Base-by-base conservation (phyloP, 2,888 invertebrate species). In the Lycocerus yunnanus region DNA sequence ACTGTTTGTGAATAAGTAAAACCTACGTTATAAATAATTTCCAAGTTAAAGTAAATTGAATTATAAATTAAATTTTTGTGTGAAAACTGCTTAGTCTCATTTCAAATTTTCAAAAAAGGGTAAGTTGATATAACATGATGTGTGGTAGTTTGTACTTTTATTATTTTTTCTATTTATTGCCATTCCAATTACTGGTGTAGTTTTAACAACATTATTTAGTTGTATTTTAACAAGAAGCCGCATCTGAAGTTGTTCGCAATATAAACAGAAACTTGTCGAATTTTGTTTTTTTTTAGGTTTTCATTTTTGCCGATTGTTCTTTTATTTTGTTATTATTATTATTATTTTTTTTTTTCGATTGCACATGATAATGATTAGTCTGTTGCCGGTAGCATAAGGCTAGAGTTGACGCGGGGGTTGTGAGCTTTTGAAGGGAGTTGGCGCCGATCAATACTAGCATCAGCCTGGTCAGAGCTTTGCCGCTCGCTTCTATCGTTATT, bases 381-480 rank as follows among this genome's bases (percentile, higher is more conserved):
- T 79, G 78, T 80, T 80, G 80, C 80, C 79, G 81, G 78, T 80
- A 79, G 80, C 78, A 78, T 68, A 67, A 67, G 69, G 66, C 69
- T 69, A 59, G 20, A 67, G 70, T 67, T 58, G 73, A 69, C 71
- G 74, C 75, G 78, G 80, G 80, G 81, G 80, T 80, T 80, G 79
- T 79, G 80, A 80, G 81, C 80, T 80, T 78, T 75, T 77, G 80
- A 81, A 81, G 84, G 84, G 83, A 83, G 84, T 83, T 78, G 80
- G 81, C 81, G 77, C 80, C 82, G 85, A 86, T 86, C 86, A 86
- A 86, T 86, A 86, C 86, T 81, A 83, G 81, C 82, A 80, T 81
- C 82, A 82, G 85, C 85, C 85, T 84, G 84, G 86, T 82, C 84
- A 84, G 83, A 84, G 84, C 84, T 81, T 74, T 83, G 80, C 77